phyloP scores from a whole-genome alignment of 2,888 invertebrate genomes.

The Eilema caniola region DNA sequence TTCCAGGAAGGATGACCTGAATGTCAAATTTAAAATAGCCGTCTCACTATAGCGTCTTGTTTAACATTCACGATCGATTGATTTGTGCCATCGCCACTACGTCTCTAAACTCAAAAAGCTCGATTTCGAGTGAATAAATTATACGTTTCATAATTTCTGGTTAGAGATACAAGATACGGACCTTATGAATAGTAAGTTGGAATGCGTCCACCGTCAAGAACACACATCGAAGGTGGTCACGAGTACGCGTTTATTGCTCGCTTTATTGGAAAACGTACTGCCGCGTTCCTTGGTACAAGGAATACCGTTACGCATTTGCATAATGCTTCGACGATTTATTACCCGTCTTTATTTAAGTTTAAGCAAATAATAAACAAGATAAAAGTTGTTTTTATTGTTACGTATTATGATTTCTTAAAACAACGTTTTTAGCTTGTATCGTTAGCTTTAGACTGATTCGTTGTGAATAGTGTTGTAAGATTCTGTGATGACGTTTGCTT shows the following conservation, averaged over 20 bases:
- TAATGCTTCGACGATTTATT: conserved; percentile 54
- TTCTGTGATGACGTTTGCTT: not conserved
- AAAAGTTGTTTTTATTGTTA: not conserved
- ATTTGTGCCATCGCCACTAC: not conserved
- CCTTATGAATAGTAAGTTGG: conserved; percentile 59
- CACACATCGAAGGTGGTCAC: conserved; percentile 57
- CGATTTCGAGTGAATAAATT: not conserved
- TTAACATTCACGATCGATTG: not conserved
- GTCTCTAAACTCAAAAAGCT: not conserved
- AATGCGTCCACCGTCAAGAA: conserved; percentile 59
- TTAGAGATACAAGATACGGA: conserved; percentile 20
- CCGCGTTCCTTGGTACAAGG: conserved; percentile 74
- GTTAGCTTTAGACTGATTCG: not conserved
- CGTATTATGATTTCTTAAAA: no score
- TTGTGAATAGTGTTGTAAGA: not conserved
- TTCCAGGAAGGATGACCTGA: not conserved
- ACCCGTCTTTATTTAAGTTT: conserved; percentile 51
- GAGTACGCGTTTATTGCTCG: conserved; percentile 73
- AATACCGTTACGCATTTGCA: conserved; percentile 71
- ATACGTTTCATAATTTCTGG: conserved; percentile 16
- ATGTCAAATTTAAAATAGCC: not conserved
- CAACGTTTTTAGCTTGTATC: no score
- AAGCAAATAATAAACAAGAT: not conserved
- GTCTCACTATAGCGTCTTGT: not conserved
- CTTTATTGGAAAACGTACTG: conserved; percentile 80